These are phyloP conservation scores for Dolichallabes microphthalmus DNA, from an alignment of 2,113 vertebrate species.

Conservation along the genomic window DNA sequence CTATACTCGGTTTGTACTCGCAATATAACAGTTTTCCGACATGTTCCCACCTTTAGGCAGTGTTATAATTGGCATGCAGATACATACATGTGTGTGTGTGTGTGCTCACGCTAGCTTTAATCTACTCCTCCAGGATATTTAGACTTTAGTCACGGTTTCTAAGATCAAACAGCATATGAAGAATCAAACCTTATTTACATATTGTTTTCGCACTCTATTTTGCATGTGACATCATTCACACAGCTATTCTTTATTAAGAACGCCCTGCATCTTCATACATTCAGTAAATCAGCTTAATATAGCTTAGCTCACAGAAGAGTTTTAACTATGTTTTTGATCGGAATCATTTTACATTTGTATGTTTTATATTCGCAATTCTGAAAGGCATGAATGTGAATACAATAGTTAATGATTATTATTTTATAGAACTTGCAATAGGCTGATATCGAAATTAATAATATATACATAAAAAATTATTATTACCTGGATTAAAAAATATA, in stretches of 20 bases:
- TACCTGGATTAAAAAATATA: no score
- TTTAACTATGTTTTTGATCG: neutral
- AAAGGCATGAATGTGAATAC: neutral
- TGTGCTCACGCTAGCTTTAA: neutral
- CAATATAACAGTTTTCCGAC: neutral
- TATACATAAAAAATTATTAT: no score
- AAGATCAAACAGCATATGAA: neutral
- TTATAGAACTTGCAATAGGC: neutral
- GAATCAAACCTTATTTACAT: neutral
- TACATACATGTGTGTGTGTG: neutral
- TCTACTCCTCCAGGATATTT: neutral
- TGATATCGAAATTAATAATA: no score
- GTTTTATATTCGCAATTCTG: neutral
- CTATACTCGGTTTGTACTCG: neutral
- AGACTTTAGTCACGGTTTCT: neutral
- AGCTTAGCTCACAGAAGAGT: neutral
- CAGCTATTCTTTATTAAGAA: neutral
- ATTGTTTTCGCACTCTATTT: no score
- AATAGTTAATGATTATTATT: neutral
- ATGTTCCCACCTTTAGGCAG: neutral
- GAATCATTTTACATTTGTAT: neutral
- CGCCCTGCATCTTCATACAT: neutral
- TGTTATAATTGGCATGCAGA: neutral
- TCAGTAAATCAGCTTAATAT: neutral
- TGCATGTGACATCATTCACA: neutral